A percentile compares a stretch with the other conserved stretches of the same genome.
phyloP scores from a whole-genome alignment of 2,888 invertebrate species.

The Orchesellides sinensis region DNA sequence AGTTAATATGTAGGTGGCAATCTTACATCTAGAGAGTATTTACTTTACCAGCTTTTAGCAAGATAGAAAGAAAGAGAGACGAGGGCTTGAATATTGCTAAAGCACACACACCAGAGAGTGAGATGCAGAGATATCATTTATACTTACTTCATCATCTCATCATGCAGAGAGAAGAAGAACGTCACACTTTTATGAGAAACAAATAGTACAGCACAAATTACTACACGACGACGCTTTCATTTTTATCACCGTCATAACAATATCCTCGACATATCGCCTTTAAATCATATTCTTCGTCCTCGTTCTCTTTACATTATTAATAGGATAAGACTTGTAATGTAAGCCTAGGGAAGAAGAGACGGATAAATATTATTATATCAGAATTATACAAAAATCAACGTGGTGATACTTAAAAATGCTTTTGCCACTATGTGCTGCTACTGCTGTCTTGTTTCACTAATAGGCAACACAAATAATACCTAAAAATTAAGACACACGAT shows the following conservation, averaged over 20 bases:
- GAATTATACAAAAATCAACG: neutral
- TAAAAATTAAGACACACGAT: neutral
- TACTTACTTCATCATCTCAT: slow-evolving; percentile 59
- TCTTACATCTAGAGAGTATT: neutral
- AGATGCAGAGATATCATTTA: neutral
- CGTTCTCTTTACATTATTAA: neutral
- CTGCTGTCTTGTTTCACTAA: no score
- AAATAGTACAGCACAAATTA: slow-evolving; percentile 30
- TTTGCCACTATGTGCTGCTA: neutral
- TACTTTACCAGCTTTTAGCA: neutral
- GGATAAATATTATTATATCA: neutral
- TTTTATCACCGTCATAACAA: slow-evolving; percentile 23
- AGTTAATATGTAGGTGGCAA: neutral
- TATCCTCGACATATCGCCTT: slow-evolving; percentile 1
- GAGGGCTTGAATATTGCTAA: no score
- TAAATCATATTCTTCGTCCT: neutral
- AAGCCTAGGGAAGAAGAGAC: neutral
- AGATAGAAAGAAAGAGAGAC: neutral
- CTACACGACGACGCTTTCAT: slow-evolving; percentile 13
- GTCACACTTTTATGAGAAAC: slow-evolving; percentile 25
- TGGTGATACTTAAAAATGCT: no score
- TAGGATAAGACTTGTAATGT: slow-evolving; percentile 3
- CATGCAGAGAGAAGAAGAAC: slow-evolving; percentile 14
- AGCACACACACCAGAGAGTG: no score
- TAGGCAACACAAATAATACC: neutral